phyloP scores from a whole-genome alignment of 2,888 invertebrate species.

The Phyto melanocephala region DNA sequence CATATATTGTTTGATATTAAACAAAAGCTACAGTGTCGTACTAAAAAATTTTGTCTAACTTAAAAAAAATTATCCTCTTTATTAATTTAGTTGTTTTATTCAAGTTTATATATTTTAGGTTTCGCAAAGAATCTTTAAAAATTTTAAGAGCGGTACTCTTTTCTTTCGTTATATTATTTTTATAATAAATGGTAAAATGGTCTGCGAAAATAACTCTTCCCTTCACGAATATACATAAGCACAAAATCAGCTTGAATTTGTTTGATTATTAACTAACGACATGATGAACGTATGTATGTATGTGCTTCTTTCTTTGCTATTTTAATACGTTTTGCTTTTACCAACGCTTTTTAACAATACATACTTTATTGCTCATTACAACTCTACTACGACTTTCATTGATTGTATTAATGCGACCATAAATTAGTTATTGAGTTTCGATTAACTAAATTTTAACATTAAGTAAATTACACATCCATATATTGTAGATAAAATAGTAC shows the following conservation, averaged over 20 bases:
- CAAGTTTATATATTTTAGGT: too few relatives aligned
- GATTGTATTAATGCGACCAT: background rate
- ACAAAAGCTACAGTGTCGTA: too few relatives aligned
- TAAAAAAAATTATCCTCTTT: too few relatives aligned
- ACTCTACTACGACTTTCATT: background rate
- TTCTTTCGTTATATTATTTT: too few relatives aligned
- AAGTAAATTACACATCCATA: background rate
- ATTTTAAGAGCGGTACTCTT: too few relatives aligned
- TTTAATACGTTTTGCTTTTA: background rate
- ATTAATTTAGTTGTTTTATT: too few relatives aligned
- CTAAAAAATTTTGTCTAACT: too few relatives aligned
- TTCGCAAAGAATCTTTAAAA: too few relatives aligned
- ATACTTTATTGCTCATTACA: slow-evolving; percentile 1
- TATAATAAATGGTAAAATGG: too few relatives aligned
- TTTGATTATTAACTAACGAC: background rate
- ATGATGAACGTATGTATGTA: too few relatives aligned
- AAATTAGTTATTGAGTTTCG: background rate
- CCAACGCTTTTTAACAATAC: background rate
- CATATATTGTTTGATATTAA: too few relatives aligned
- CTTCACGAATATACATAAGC: background rate
- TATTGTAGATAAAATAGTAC: too few relatives aligned
- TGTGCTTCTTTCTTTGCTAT: background rate
- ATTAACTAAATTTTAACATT: slow-evolving; percentile 1
- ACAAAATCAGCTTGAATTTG: background rate
- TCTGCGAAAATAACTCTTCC: background rate